Evolutionary conservation across 2,113 vertebrate species (phyloP).

Genomic region (Misgurnus mizolepis): DNA sequence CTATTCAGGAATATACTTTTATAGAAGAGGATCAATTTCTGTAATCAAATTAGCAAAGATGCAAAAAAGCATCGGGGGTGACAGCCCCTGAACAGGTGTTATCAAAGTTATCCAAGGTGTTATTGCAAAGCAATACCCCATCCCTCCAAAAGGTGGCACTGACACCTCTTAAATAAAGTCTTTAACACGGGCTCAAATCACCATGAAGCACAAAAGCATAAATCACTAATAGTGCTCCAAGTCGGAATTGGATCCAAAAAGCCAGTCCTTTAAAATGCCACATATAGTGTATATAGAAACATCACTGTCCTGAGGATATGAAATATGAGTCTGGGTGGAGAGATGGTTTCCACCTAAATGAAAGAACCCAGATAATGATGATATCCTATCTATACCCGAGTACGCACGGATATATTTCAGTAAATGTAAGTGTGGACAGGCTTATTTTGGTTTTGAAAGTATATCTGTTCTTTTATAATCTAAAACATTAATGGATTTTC

Average conservation of each 20-base stretch:
- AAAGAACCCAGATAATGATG: neutral
- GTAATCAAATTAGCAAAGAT: neutral
- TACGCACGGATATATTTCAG: too few relatives aligned
- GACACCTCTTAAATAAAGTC: constrained; percentile 24
- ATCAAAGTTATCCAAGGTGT: neutral
- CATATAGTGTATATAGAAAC: neutral
- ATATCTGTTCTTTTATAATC: too few relatives aligned
- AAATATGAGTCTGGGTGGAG: constrained; percentile 14
- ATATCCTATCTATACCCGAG: neutral
- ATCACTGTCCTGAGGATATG: neutral
- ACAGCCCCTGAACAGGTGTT: neutral
- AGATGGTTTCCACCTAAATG: neutral
- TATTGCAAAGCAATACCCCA: neutral
- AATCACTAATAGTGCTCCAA: constrained; percentile 9
- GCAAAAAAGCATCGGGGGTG: neutral
- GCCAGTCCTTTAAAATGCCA: neutral
- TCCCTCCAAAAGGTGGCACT: constrained; percentile 64
- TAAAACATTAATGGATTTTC: too few relatives aligned
- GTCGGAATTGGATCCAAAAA: constrained; percentile 15
- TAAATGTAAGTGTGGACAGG: too few relatives aligned
- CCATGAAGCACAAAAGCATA: constrained; percentile 1
- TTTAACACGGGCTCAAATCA: neutral
- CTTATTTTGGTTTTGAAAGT: too few relatives aligned
- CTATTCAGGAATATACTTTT: too few relatives aligned
- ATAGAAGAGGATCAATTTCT: too few relatives aligned